Evolutionary conservation across 2,888 invertebrate genomes (phyloP), one percentile per base, ranked within the genome.

Genomic region (Drosophila paranaensis): DNA sequence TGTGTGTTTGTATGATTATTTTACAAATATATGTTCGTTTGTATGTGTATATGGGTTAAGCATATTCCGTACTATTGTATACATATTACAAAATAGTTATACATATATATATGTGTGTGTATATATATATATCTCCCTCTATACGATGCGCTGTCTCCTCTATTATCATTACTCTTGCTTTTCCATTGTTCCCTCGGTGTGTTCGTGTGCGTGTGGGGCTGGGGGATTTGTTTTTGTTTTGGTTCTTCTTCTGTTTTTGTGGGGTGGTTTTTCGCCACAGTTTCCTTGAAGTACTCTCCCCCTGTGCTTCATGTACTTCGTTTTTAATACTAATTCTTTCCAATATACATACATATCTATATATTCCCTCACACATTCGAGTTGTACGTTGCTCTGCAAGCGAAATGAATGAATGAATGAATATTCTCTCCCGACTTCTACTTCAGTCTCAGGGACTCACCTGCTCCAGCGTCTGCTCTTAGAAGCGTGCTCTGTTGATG

Each of bases 401-500:
- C 1, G 3, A 16, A 20, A 45, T 11, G 6, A 16, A 2, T 2
- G 1, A 27, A 16, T 62, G n/a, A n/a, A n/a, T 54, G 6, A 0
- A 13, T 9, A 10, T 3, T 8, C 30, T 55, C 25, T 55, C 2
- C 20, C n/a, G n/a, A 20, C 8, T 3, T 39, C 2, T 4, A 39
- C 5, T 27, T 2, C 48, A 57, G n/a, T 37, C 6, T 45, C 6
- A 2, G 10, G 3, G 39, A 55, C 60, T 14, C 30, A 64, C 76
- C 50, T 72, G 48, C 27, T 50, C 4, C 39, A 20, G 20, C 16
- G 10, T 4, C 6, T 30, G 35, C 1, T 8, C 45, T 76, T 82
- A 91, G 76, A 90, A 92, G 39, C 92, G 90, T 48, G 87, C 88
- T 56, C 92, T 82, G 82, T 91, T 92, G 62, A 90, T 89, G 81